Base-by-base conservation (phyloP, 2,797 vertebrate genomes). In the Enteromius afrohamiltoni region DNA sequence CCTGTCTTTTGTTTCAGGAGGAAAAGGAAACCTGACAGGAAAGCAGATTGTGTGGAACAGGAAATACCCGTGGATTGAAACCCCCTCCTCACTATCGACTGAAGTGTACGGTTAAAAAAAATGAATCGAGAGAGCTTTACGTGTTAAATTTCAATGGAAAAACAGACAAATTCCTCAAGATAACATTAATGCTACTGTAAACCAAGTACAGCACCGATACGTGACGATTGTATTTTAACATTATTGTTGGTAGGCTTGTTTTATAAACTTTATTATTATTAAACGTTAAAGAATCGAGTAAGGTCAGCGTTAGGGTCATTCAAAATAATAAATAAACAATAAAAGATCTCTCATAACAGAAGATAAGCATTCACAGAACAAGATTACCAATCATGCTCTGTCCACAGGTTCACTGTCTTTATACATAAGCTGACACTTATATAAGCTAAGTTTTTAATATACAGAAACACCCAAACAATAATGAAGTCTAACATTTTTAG, bases 11-110 rank as follows among this genome's bases (percentile, higher is more conserved):
- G 96, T 97, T 98, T 94, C 90, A 94, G 90, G 93, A 96, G 96
- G 96, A 94, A 97, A 94, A 96, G 97, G 97, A 99, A 99, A 97
- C 95, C 94, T 95, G 97, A 96, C 95, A 97, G 98, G 97, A 98
- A 99, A 95, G 93, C 92, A 96, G 96, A 96, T 97, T 95, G 95
- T 92, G 94, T 95, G 93, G 94, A 93, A 93, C 96, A 97, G 98
- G 97, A 99, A 98, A 93, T 95, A 96, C 96, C 96, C 93, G 94
- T 94, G 91, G 95, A 90, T 96, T 94, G 96, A 98, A 96, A 97
- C 96, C 92, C 91, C 92, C 93, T 94, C 94, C 95, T 91, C 90
- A 91, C 94, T 93, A 93, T 92, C 86, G 90, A 89, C 91, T 92
- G 93, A 68, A 79, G 47, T 23, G 94, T 93, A 95, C 94, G 94